phyloP scores from a whole-genome alignment of 2,888 invertebrate genomes.

The Catocala fraxini region DNA sequence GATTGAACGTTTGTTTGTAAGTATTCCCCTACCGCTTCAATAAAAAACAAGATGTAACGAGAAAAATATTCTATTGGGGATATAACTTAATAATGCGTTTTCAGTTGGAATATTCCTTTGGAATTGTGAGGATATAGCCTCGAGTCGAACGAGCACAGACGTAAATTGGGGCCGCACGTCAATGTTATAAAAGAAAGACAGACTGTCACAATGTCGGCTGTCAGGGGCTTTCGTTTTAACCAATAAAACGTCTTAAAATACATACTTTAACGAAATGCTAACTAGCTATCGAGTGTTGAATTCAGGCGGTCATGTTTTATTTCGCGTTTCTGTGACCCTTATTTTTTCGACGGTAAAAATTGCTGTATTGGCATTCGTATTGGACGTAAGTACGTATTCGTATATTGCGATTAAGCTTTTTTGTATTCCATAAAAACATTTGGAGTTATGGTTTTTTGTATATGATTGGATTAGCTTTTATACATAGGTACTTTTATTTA shows the following conservation, averaged over 20 bases:
- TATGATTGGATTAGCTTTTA: not conserved
- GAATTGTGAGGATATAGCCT: slow-evolving; percentile 14
- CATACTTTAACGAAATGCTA: slow-evolving; percentile 8
- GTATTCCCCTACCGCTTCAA: slow-evolving; percentile 39
- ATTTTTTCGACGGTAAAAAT: slow-evolving; percentile 28
- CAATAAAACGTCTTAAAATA: slow-evolving; percentile 15
- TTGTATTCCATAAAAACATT: slow-evolving; percentile 37
- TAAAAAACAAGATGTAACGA: slow-evolving; percentile 51
- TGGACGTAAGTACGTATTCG: slow-evolving; percentile 18
- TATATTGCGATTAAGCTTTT: slow-evolving; percentile 37
- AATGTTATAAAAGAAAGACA: slow-evolving; percentile 15
- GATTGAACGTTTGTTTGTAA: slow-evolving; percentile 60
- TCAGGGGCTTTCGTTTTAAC: slow-evolving; percentile 13
- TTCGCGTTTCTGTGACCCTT: slow-evolving; percentile 27
- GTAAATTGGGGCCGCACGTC: slow-evolving; percentile 6
- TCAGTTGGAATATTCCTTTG: slow-evolving; percentile 31
- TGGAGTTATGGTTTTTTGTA: slow-evolving; percentile 27
- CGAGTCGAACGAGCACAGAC: slow-evolving; percentile 16
- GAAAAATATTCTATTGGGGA: slow-evolving; percentile 39
- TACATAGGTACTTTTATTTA: too few species aligned
- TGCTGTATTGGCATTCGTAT: slow-evolving; percentile 33
- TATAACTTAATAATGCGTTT: slow-evolving; percentile 46
- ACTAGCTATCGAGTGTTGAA: slow-evolving; percentile 24
- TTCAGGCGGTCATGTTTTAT: slow-evolving; percentile 34
- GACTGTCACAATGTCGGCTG: slow-evolving; percentile 13